phyloP scores from a whole-genome alignment of 2,113 vertebrate genomes.

The Austrofundulus limnaeus region DNA sequence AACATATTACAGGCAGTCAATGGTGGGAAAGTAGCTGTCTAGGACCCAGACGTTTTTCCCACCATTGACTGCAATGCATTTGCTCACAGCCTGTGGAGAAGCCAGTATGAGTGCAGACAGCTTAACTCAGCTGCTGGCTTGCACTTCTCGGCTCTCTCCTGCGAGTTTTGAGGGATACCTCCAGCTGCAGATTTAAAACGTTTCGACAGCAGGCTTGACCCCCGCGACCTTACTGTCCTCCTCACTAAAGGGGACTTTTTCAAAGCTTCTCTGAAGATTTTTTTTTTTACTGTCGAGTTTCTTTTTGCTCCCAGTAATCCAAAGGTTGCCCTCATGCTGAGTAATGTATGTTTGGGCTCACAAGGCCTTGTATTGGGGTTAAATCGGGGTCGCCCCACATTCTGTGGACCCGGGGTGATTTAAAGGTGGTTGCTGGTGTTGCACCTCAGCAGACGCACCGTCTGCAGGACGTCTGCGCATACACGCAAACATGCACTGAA shows the following conservation, averaged over 20 bases:
- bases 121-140: conserved; percentile 58
- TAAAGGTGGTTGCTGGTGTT: background rate
- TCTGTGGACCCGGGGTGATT: background rate
- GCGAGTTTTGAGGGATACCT: conserved; percentile 16
- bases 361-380: background rate
- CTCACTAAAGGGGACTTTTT: conserved; percentile 6
- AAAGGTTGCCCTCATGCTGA: background rate
- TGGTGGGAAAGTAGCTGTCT: conserved; percentile 64
- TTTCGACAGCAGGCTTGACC: conserved; percentile 46
- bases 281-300: conserved; percentile 1
- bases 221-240: conserved; percentile 28
- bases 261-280: background rate
- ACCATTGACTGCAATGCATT: conserved; percentile 66
- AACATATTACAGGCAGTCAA: conserved; percentile 46
- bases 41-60: conserved; percentile 70
- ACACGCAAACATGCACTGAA: conserved; percentile 71
- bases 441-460: background rate
- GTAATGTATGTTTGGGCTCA: background rate
- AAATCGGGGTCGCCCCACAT: conserved; percentile 15
- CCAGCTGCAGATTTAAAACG: conserved; percentile 15
- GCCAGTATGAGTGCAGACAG: conserved; percentile 40
- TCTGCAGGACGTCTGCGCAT: conserved; percentile 36
- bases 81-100: conserved; percentile 48
- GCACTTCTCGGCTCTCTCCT: conserved; percentile 40
- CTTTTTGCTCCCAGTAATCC: background rate